Percentiles rank a stretch among this genome's conserved stretches.
Conservation (phyloP, 2,113 vertebrate species). For the Myanophis thanlyinensis region DNA sequence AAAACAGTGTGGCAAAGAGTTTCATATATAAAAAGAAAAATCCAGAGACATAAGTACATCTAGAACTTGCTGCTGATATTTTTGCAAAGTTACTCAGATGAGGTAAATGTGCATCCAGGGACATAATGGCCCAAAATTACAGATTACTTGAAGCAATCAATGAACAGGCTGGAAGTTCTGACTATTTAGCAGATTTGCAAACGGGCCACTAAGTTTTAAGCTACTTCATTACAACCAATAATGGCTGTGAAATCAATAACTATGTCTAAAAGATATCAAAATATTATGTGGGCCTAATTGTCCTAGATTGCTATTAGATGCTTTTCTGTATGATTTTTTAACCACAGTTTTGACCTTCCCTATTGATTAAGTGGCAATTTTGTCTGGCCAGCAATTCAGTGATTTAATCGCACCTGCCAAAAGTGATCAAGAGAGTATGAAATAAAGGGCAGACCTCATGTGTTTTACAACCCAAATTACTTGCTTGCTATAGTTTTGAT, state of each 20-base stretch:
- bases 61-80: neutral
- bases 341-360: constrained; percentile 63
- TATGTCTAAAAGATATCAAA: constrained; percentile 23
- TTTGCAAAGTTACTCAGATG: constrained; percentile 13
- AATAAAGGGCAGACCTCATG: constrained; percentile 64
- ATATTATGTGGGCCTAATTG: constrained; percentile 43
- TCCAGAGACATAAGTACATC: neutral
- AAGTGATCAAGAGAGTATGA: constrained; percentile 61
- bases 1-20: neutral
- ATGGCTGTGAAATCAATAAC: constrained; percentile 26
- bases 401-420: constrained; percentile 64
- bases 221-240: constrained; percentile 29
- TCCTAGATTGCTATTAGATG: constrained; percentile 39
- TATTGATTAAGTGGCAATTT: constrained; percentile 70
- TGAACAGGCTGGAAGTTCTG: constrained; percentile 22
- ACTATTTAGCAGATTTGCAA: neutral
- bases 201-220: constrained; percentile 27
- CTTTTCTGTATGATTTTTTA: constrained; percentile 49
- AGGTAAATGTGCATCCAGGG: constrained; percentile 16
- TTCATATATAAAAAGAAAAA: neutral
- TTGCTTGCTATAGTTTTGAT: constrained; percentile 57
- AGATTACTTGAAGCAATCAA: constrained; percentile 30
- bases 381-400: constrained; percentile 58
- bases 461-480: constrained; percentile 68
- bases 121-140: constrained; percentile 35